These are phyloP conservation scores for Macroglossus sobrinus DNA, from an alignment of 2,113 vertebrate genomes.

Conservation along the genomic window DNA sequence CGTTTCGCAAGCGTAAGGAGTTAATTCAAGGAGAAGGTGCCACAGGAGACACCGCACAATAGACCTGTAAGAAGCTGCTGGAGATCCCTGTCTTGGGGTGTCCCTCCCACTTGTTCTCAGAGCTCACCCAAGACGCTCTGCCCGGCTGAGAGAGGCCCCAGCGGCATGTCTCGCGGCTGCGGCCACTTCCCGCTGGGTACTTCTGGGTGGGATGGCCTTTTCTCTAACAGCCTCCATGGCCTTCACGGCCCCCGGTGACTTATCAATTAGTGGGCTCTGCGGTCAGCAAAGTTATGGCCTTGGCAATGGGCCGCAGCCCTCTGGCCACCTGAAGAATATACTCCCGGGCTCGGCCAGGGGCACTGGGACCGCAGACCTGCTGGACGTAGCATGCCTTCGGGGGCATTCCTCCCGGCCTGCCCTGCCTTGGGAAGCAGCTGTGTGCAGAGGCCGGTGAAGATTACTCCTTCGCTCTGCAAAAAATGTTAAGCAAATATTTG, in stretches of 20 bases:
- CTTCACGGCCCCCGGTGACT: background rate
- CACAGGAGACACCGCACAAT: background rate
- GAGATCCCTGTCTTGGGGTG: background rate
- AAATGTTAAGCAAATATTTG: constrained; percentile 51
- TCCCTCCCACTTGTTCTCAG: background rate
- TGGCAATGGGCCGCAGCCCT: background rate
- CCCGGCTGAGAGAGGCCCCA: background rate
- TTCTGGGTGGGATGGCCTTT: background rate
- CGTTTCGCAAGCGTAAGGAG: background rate
- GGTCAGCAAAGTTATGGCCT: background rate
- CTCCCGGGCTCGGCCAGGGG: background rate
- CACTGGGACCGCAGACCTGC: background rate
- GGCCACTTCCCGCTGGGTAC: no score
- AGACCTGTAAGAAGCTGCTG: background rate
- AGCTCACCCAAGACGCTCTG: background rate
- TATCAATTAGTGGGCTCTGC: no score
- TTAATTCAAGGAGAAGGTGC: background rate
- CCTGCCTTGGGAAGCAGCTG: background rate
- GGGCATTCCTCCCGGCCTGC: background rate
- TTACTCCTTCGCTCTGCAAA: background rate
- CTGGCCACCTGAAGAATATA: background rate
- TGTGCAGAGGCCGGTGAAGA: background rate
- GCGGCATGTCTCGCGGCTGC: background rate
- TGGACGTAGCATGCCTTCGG: background rate
- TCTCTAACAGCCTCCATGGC: background rate